These are phyloP conservation scores for Artibeus lituratus DNA, from an alignment of 2,797 vertebrate genomes.

Conservation along the genomic window DNA sequence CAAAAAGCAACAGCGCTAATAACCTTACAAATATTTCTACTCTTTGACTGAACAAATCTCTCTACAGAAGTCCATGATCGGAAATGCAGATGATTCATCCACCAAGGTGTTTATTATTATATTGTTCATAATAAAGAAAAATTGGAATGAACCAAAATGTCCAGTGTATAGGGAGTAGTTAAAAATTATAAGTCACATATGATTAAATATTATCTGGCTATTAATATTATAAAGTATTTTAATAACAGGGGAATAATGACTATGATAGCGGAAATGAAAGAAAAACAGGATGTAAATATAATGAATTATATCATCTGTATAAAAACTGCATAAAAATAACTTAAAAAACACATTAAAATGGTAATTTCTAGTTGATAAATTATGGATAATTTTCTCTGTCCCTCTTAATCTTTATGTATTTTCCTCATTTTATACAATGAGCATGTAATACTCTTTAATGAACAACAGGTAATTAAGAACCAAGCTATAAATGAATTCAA, in stretches of 20 bases:
- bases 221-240: constrained; percentile 22
- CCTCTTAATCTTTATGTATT: not conserved
- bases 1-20: not conserved
- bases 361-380: constrained; percentile 1
- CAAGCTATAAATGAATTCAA: not conserved
- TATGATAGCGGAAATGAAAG: not conserved
- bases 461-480: not conserved
- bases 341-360: not conserved
- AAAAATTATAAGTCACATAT: not conserved
- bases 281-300: not conserved
- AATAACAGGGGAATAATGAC: constrained; percentile 9
- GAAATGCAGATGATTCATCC: not conserved
- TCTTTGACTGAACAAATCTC: not conserved
- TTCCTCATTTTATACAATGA: not conserved
- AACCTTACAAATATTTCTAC: not conserved
- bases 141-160: not conserved
- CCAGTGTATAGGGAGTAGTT: not conserved
- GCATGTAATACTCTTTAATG: not conserved
- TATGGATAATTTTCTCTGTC: not conserved
- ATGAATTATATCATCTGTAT: not conserved
- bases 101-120: not conserved
- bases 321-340: constrained; percentile 1
- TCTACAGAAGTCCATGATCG: constrained; percentile 8
- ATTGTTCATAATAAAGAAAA: not conserved
- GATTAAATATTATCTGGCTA: not conserved